Conservation (phyloP, 2,797 vertebrate species). For the Discoglossus pictus region DNA sequence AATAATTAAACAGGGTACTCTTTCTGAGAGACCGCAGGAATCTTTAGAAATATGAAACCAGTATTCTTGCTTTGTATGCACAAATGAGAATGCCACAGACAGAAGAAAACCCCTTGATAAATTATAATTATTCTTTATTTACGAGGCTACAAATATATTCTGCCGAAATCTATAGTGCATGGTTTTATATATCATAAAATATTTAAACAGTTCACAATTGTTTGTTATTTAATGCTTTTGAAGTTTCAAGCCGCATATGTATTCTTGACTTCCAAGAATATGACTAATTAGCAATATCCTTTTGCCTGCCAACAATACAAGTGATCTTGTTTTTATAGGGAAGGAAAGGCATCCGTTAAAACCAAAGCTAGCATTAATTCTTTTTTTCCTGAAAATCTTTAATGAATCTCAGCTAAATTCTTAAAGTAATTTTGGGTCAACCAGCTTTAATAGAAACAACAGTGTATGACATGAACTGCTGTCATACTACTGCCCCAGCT, state of each 20-base stretch:
- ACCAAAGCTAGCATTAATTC: background rate
- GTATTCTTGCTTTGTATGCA: slow-evolving; percentile 6
- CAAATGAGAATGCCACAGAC: background rate
- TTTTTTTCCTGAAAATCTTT: background rate
- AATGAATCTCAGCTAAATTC: background rate
- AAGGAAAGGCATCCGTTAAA: slow-evolving; percentile 29
- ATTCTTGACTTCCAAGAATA: background rate
- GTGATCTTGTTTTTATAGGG: background rate
- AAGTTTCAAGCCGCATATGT: background rate
- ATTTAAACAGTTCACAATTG: too few species aligned
- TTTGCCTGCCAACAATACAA: slow-evolving; percentile 16
- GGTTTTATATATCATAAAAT: too few species aligned
- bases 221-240: background rate
- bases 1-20: slow-evolving; percentile 7
- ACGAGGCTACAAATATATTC: too few species aligned
- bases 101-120: background rate
- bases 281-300: slow-evolving; percentile 1
- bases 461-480: too few species aligned
- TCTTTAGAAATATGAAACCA: slow-evolving; percentile 27
- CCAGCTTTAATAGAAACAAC: too few species aligned
- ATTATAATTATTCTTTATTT: background rate
- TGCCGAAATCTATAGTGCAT: too few species aligned
- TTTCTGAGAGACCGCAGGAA: slow-evolving; percentile 2
- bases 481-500: too few species aligned
- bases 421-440: too few species aligned